Evolutionary conservation across 2,888 invertebrate genomes (phyloP).

Genomic region (Agrilus mali): DNA sequence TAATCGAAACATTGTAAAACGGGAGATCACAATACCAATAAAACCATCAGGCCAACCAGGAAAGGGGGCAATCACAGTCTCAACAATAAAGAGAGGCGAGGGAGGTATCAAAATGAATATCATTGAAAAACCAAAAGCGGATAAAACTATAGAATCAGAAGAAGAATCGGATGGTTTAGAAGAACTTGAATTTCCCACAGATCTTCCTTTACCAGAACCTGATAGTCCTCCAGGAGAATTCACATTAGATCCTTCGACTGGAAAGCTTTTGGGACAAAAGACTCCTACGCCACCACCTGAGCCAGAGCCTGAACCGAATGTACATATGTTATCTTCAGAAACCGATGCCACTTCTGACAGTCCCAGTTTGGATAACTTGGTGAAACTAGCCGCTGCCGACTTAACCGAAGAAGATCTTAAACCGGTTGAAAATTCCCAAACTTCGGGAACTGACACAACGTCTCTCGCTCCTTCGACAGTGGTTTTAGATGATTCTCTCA

Average conservation of each 20-base stretch:
- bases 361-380: slow-evolving; percentile 25
- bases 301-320: slow-evolving; percentile 41
- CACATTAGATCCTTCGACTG: slow-evolving; percentile 58
- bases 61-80: slow-evolving; percentile 13
- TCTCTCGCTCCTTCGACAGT: too few species aligned
- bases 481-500: too few species aligned
- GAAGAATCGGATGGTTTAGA: slow-evolving; percentile 44
- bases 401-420: slow-evolving; percentile 11
- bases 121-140: slow-evolving; percentile 3
- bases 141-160: neutral
- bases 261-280: slow-evolving; percentile 39
- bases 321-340: slow-evolving; percentile 6
- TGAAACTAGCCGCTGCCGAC: slow-evolving; percentile 29
- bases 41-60: slow-evolving; percentile 8
- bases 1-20: neutral
- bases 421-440: too few species aligned
- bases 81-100: slow-evolving; percentile 11
- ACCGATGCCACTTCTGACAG: slow-evolving; percentile 12
- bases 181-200: slow-evolving; percentile 50
- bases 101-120: slow-evolving; percentile 4
- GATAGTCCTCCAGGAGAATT: slow-evolving; percentile 56
- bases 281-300: slow-evolving; percentile 21
- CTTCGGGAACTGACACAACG: too few species aligned
- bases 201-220: slow-evolving; percentile 40
- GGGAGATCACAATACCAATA: neutral